phyloP scores from a whole-genome alignment of 2,888 invertebrate species.

The Scrobipalpa atriplicella region DNA sequence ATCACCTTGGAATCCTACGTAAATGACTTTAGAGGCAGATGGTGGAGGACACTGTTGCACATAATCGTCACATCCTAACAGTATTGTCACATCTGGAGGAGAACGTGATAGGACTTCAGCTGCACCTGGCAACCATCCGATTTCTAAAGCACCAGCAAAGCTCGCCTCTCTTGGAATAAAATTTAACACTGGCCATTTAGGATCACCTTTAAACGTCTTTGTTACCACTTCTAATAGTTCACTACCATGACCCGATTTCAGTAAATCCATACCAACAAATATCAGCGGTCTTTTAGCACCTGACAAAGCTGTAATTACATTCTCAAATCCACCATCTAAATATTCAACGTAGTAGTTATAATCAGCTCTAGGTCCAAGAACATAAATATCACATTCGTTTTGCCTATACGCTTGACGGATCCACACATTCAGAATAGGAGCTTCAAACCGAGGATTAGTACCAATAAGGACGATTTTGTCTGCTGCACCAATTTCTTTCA shows the following conservation, averaged over 20 bases:
- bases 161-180: slow-evolving; percentile 95
- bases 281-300: slow-evolving; percentile 62
- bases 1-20: slow-evolving; percentile 97
- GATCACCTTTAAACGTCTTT: neutral
- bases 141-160: slow-evolving; percentile 96
- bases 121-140: slow-evolving; percentile 93
- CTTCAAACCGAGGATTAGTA: slow-evolving; percentile 98
- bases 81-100: slow-evolving; percentile 91
- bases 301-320: slow-evolving; percentile 38
- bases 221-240: neutral
- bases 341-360: slow-evolving; percentile 87
- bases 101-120: slow-evolving; percentile 78
- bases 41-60: slow-evolving; percentile 89
- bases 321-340: slow-evolving; percentile 49
- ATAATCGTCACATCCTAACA: slow-evolving; percentile 95
- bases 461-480: slow-evolving; percentile 96
- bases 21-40: slow-evolving; percentile 91
- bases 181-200: slow-evolving; percentile 86
- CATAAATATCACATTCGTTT: slow-evolving; percentile 93
- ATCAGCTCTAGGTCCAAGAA: slow-evolving; percentile 94
- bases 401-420: slow-evolving; percentile 95
- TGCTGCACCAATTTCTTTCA: slow-evolving; percentile 89
- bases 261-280: slow-evolving; percentile 57
- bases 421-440: slow-evolving; percentile 96
- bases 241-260: slow-evolving; percentile 44